Evolutionary conservation across 2,113 vertebrate species (phyloP).

Genomic region (Sisor rabdophorus): DNA sequence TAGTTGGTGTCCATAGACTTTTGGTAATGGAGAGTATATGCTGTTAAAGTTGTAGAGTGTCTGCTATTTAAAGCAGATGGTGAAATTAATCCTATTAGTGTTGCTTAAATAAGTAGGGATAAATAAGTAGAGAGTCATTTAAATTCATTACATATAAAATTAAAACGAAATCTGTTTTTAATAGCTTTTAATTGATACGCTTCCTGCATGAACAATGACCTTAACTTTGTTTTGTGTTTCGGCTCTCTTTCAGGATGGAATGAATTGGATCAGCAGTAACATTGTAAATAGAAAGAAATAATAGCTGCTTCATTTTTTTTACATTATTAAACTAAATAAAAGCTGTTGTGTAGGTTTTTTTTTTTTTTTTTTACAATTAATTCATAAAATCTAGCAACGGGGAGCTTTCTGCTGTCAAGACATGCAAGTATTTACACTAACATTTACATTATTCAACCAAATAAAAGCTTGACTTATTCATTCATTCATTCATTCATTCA

Average conservation of each 20-base stretch:
- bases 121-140: no score
- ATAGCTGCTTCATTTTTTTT: conserved; percentile 42
- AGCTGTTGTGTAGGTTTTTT: background rate
- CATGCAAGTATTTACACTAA: no score
- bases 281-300: conserved; percentile 80
- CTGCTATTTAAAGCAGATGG: background rate
- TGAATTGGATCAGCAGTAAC: conserved; percentile 90
- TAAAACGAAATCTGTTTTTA: background rate
- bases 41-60: no score
- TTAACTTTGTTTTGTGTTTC: background rate
- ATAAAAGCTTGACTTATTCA: no score
- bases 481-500: no score
- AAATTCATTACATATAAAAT: background rate
- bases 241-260: conserved; percentile 71
- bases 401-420: no score
- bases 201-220: background rate
- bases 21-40: no score
- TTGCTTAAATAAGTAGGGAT: background rate
- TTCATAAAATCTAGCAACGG: no score
- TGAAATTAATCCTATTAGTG: background rate
- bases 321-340: conserved; percentile 4
- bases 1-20: no score
- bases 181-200: background rate
- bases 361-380: no score
- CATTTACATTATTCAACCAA: no score